Conservation (phyloP, 1,140 invertebrate genomes). For the Eulimnadia texana region DNA sequence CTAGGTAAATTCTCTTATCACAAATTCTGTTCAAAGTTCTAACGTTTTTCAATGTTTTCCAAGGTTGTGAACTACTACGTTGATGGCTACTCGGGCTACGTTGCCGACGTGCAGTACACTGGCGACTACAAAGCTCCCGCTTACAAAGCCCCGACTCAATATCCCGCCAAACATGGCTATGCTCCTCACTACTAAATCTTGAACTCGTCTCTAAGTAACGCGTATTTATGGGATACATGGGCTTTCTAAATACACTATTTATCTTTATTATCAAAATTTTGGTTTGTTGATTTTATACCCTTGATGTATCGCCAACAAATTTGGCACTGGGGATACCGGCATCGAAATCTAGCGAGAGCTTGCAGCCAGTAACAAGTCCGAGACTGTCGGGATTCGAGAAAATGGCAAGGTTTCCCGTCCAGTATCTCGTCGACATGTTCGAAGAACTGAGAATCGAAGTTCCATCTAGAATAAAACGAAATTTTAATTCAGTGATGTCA, state of each 20-base stretch:
- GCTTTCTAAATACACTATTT: not conserved
- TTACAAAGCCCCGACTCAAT: not conserved
- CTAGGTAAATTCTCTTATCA: slow-evolving; percentile 2
- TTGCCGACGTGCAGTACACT: slow-evolving; percentile 14
- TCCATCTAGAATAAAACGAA: slow-evolving; percentile 8
- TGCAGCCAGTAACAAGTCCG: not conserved
- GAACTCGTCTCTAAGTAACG: not conserved
- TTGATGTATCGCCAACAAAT: slow-evolving; percentile 4
- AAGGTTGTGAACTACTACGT: slow-evolving; percentile 21
- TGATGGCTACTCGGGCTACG: slow-evolving; percentile 14
- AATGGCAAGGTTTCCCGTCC: slow-evolving; percentile 10
- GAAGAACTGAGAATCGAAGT: slow-evolving; percentile 8
- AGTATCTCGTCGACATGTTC: slow-evolving; percentile 10
- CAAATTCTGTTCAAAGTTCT: not conserved
- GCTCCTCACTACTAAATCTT: not conserved
- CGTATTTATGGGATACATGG: not conserved
- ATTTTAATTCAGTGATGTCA: too few relatives aligned
- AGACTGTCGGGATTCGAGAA: not conserved
- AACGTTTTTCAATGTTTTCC: not conserved
- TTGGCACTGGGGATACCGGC: slow-evolving; percentile 12
- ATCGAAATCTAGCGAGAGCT: slow-evolving; percentile 4
- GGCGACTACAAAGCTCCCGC: not conserved
- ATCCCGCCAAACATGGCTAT: not conserved
- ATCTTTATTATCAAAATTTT: not conserved
- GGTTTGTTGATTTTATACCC: not conserved